These are phyloP conservation scores for Toxotes jaculatrix DNA, from an alignment of 2,113 vertebrate genomes.

Conservation along the genomic window DNA sequence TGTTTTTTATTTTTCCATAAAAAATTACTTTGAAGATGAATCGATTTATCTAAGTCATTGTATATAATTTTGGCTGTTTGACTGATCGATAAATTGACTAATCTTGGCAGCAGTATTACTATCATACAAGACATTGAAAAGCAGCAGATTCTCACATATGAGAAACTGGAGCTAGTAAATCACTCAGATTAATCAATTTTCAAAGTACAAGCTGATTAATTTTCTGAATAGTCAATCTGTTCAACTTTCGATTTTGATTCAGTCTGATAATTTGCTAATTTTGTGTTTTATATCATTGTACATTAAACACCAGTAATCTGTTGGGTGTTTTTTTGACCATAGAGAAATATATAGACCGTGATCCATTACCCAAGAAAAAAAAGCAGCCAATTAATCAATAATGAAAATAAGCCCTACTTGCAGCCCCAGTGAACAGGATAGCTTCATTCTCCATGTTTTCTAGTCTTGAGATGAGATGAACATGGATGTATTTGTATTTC, in stretches of 20 bases:
- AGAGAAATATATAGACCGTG: background rate
- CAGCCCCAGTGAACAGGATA: background rate
- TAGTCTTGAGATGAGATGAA: background rate
- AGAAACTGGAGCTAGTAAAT: background rate
- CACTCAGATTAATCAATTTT: background rate
- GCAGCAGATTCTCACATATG: background rate
- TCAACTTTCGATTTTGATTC: background rate
- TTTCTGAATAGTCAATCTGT: background rate
- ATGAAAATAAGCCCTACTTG: background rate
- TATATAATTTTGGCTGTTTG: too few species aligned
- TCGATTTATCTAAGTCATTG: too few species aligned
- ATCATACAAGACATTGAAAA: background rate
- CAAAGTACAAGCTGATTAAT: background rate
- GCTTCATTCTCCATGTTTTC: background rate
- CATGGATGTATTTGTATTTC: conserved; percentile 20
- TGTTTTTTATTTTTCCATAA: too few species aligned
- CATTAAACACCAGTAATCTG: background rate
- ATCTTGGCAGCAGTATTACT: background rate
- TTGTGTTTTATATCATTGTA: background rate
- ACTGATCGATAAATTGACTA: too few species aligned
- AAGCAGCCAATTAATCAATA: background rate
- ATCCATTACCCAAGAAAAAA: background rate
- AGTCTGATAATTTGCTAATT: too few species aligned
- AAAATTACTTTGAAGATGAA: too few species aligned
- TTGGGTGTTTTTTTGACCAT: background rate